A percentile compares a stretch with the other conserved stretches of the same genome.
Conservation (phyloP, 53 echinoderm and acorn worm genomes). For the Luidia sarsii region DNA sequence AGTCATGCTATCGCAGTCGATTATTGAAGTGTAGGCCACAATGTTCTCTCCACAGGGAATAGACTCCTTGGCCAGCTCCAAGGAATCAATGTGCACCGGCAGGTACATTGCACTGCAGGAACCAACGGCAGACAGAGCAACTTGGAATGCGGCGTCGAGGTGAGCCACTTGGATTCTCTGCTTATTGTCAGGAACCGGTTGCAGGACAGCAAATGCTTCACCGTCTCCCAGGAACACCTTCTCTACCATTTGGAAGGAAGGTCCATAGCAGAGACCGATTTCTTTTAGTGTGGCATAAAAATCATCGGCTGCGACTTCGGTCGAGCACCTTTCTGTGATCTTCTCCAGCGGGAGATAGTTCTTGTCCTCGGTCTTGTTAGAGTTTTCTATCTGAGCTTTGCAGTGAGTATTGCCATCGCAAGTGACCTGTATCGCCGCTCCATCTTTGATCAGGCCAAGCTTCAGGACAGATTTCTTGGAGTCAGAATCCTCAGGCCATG, state of each 20-base stretch:
- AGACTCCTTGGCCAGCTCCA: slow-evolving; percentile 68
- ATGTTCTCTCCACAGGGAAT: slow-evolving; percentile 61
- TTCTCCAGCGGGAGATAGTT: slow-evolving; percentile 10
- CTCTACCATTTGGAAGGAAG: slow-evolving; percentile 73
- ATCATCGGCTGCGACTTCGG: slow-evolving; percentile 54
- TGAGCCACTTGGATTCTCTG: slow-evolving; percentile 79
- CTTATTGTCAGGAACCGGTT: slow-evolving; percentile 69
- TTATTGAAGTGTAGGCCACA: slow-evolving; percentile 64
- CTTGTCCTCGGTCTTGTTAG: slow-evolving; percentile 8
- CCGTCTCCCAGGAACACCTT: slow-evolving; percentile 77
- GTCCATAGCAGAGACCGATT: slow-evolving; percentile 71
- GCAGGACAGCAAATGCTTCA: slow-evolving; percentile 64
- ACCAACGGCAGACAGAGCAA: slow-evolving; percentile 55
- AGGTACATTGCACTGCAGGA: slow-evolving; percentile 64
- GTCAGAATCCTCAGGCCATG: slow-evolving; percentile 66
- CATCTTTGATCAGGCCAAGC: slow-evolving; percentile 64
- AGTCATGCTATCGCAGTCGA: slow-evolving; percentile 65
- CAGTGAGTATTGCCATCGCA: slow-evolving; percentile 59
- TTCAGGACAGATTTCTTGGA: slow-evolving; percentile 47
- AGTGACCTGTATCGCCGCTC: slow-evolving; percentile 61
- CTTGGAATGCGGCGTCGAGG: slow-evolving; percentile 84
- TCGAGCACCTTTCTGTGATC: slow-evolving; percentile 57
- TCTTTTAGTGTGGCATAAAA: slow-evolving; percentile 63
- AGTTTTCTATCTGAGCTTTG: slow-evolving; percentile 46
- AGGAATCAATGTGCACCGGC: slow-evolving; percentile 54